phyloP scores from a whole-genome alignment of 2,113 vertebrate species.

The Aspidoscelis tigris region DNA sequence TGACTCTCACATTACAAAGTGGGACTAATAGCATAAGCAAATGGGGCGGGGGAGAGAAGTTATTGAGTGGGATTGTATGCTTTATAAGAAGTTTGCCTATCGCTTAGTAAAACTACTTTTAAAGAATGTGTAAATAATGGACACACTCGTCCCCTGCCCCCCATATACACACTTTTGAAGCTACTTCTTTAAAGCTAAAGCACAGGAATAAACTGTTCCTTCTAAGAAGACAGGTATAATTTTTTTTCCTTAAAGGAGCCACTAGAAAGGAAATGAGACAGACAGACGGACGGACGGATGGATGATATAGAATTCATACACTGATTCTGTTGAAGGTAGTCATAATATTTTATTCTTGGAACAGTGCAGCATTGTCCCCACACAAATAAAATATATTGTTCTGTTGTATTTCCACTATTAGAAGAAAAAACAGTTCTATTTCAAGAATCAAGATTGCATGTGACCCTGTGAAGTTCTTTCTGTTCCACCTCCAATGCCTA shows the following conservation, averaged over 20 bases:
- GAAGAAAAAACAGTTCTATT: too few species aligned
- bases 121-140: slow-evolving; percentile 42
- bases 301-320: not conserved
- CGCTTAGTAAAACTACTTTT: slow-evolving; percentile 48
- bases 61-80: slow-evolving; percentile 56
- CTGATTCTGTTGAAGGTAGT: too few species aligned
- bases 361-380: too few species aligned
- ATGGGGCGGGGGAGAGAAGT: slow-evolving; percentile 45
- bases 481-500: too few species aligned
- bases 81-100: slow-evolving; percentile 68
- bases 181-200: slow-evolving; percentile 4
- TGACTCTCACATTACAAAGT: slow-evolving; percentile 55
- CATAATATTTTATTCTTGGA: too few species aligned
- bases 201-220: not conserved
- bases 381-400: too few species aligned
- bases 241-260: not conserved
- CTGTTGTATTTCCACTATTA: too few species aligned
- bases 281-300: too few species aligned
- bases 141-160: not conserved
- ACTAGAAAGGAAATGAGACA: not conserved
- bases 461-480: too few species aligned
- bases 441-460: too few species aligned
- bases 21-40: slow-evolving; percentile 62
- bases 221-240: not conserved
- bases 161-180: slow-evolving; percentile 32